A percentile compares a stretch with the other conserved stretches of the same genome.
phyloP scores from a whole-genome alignment of 2,888 invertebrate genomes.

The Psylliodes chrysocephalus region DNA sequence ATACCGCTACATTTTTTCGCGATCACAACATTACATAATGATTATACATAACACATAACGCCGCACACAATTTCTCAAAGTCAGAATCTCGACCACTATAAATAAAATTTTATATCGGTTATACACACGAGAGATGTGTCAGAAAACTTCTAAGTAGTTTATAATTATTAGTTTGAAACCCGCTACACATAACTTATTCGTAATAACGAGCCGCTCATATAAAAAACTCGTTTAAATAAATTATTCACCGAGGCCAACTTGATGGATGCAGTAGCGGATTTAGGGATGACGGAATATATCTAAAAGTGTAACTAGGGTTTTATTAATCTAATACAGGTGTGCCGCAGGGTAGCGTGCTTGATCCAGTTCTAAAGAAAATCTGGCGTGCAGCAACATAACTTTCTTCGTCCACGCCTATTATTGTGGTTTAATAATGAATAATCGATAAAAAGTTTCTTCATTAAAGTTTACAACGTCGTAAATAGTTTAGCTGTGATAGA shows the following conservation, averaged over 20 bases:
- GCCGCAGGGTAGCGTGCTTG: too few species aligned
- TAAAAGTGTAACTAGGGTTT: neutral
- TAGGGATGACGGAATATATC: neutral
- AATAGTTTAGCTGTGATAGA: too few species aligned
- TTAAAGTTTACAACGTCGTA: too few species aligned
- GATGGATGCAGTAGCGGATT: slow-evolving; percentile 13
- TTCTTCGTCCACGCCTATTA: too few species aligned
- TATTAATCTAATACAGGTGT: too few species aligned
- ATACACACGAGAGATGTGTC: slow-evolving; percentile 54
- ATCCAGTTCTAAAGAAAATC: too few species aligned
- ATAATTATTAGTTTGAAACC: slow-evolving; percentile 56
- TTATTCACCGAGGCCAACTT: slow-evolving; percentile 33
- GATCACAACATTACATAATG: neutral
- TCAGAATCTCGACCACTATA: slow-evolving; percentile 3
- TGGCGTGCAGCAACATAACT: too few species aligned
- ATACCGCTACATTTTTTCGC: neutral
- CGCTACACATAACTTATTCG: slow-evolving; percentile 44
- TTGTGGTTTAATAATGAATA: too few species aligned
- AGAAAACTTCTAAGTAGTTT: slow-evolving; percentile 59
- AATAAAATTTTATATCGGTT: slow-evolving; percentile 14
- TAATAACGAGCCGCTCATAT: slow-evolving; percentile 43
- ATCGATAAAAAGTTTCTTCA: too few species aligned
- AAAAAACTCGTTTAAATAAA: slow-evolving; percentile 47
- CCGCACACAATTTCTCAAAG: slow-evolving; percentile 2
- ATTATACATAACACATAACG: neutral